These are phyloP conservation scores for Mythimna loreyi DNA, from an alignment of 2,888 invertebrate species.

Conservation along the genomic window DNA sequence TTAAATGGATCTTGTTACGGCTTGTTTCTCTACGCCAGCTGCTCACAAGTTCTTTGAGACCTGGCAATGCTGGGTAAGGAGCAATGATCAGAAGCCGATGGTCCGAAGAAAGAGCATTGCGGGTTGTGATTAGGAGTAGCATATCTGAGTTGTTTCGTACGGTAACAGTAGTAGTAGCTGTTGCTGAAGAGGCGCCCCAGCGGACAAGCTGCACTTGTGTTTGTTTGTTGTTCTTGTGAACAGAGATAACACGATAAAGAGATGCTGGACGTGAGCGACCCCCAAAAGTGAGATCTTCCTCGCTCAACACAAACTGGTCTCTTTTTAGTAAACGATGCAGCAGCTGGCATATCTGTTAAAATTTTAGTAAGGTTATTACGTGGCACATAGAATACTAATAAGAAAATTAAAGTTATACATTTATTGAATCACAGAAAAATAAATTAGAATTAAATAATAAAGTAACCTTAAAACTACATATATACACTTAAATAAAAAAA, in stretches of 20 bases:
- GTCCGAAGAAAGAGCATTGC: constrained; percentile 38
- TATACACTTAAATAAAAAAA: too few species aligned
- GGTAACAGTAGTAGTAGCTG: constrained; percentile 55
- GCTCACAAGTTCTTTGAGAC: constrained; percentile 62
- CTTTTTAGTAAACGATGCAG: constrained; percentile 46
- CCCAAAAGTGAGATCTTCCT: constrained; percentile 37
- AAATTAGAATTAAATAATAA: too few species aligned
- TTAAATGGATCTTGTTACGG: constrained; percentile 58
- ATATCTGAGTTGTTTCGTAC: constrained; percentile 60
- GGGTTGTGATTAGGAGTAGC: constrained; percentile 50
- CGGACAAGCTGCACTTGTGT: constrained; percentile 56
- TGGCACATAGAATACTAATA: background rate
- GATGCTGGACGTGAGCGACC: constrained; percentile 21
- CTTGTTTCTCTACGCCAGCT: constrained; percentile 62
- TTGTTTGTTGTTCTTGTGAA: constrained; percentile 42
- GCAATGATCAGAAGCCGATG: constrained; percentile 63
- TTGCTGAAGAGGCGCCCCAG: constrained; percentile 45
- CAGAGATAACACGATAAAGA: constrained; percentile 53
- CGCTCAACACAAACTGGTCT: constrained; percentile 57
- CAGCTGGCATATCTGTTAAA: constrained; percentile 50
- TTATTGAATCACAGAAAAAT: too few species aligned
- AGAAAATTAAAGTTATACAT: background rate
- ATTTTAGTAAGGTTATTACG: background rate
- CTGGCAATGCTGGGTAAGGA: constrained; percentile 59
- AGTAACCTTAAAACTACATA: too few species aligned